These are phyloP conservation scores for Delphinus delphis DNA, from an alignment of 2,113 vertebrate species.

Conservation along the genomic window DNA sequence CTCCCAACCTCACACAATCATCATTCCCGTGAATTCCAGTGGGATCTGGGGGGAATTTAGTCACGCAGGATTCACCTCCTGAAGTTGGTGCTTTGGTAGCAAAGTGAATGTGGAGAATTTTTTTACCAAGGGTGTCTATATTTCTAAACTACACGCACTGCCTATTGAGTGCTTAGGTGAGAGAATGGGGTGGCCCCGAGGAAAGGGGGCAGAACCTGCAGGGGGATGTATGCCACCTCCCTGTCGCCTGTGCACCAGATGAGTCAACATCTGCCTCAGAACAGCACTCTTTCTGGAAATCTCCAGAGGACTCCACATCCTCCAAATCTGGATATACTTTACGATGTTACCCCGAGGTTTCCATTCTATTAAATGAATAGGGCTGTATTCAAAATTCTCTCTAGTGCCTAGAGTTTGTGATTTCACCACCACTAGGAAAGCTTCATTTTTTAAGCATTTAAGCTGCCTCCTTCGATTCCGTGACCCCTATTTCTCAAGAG, in stretches of 20 bases:
- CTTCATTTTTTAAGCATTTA: neutral
- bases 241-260: accelerated
- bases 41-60: neutral
- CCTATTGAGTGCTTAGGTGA: neutral
- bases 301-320: neutral
- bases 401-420: neutral
- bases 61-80: neutral
- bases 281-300: neutral
- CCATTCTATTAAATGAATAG: neutral
- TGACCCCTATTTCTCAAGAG: neutral
- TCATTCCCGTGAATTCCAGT: neutral
- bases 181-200: neutral
- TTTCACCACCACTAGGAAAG: neutral
- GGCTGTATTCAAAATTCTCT: neutral
- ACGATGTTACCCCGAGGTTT: neutral
- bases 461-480: neutral
- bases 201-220: neutral
- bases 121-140: neutral
- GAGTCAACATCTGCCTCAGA: neutral
- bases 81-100: neutral
- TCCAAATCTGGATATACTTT: neutral
- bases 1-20: neutral
- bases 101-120: neutral
- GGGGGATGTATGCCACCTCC: neutral
- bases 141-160: neutral